A percentile compares a stretch with the other conserved stretches of the same genome.
These are phyloP conservation scores for Myripristis jacobus DNA, from an alignment of 2,797 vertebrate genomes.

Conservation along the genomic window DNA sequence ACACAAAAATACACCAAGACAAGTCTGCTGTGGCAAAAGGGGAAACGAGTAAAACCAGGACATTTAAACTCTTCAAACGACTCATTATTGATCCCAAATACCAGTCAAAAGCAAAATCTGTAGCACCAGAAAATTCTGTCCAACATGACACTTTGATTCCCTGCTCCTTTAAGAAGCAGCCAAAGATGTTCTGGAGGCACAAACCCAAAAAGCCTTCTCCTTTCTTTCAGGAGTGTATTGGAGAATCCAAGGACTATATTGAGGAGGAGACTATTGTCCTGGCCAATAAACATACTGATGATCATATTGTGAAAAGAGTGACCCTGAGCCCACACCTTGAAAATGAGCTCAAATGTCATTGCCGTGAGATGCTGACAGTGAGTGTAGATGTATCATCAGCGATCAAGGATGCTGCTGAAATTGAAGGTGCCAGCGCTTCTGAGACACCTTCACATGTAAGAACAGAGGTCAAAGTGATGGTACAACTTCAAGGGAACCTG, in stretches of 20 bases:
- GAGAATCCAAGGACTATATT: constrained; percentile 25
- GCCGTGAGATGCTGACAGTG: constrained; percentile 35
- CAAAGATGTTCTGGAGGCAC: constrained; percentile 75
- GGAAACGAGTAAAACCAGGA: constrained; percentile 47
- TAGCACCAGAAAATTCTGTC: constrained; percentile 49
- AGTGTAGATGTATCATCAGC: constrained; percentile 32
- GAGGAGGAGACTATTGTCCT: constrained; percentile 47
- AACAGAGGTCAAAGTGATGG: background rate
- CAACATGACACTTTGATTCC: constrained; percentile 35
- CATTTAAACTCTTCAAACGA: constrained; percentile 80
- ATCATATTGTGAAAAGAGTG: background rate
- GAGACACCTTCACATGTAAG: background rate
- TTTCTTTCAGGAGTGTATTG: constrained; percentile 41
- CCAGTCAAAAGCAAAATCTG: constrained; percentile 59
- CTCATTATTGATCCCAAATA: constrained; percentile 67
- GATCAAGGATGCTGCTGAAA: constrained; percentile 6
- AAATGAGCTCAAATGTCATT: constrained; percentile 3
- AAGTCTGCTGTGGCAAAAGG: constrained; percentile 1
- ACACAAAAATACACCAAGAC: no score
- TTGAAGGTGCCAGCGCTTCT: background rate
- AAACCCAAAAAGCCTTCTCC: constrained; percentile 62
- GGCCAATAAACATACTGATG: constrained; percentile 38
- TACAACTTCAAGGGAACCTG: background rate
- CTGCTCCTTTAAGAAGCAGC: constrained; percentile 70
- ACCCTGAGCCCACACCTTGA: background rate